Conservation (phyloP, 2,113 vertebrate genomes). For the Malurus alboscapulatus region DNA sequence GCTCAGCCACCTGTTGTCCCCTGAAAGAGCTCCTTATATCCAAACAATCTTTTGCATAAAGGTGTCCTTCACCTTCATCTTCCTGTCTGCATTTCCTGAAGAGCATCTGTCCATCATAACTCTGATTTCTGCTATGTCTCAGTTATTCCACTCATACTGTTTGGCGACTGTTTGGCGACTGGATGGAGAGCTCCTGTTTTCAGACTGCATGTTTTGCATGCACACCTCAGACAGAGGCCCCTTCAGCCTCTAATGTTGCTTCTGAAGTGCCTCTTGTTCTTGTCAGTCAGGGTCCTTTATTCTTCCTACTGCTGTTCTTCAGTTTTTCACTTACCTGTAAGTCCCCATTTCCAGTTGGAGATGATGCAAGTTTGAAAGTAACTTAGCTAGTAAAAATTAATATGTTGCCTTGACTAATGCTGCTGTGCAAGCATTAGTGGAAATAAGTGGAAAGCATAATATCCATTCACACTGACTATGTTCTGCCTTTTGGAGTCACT, state of each 20-base stretch:
- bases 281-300: neutral
- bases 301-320: neutral
- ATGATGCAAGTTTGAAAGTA: neutral
- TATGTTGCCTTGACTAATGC: neutral
- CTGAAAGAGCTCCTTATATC: neutral
- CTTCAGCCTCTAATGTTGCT: neutral
- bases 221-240: neutral
- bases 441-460: neutral
- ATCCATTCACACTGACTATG: rapidly evolving
- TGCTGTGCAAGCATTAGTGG: neutral
- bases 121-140: neutral
- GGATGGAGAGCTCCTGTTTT: neutral
- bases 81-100: neutral
- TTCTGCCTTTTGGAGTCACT: neutral
- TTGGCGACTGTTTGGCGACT: neutral
- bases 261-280: neutral
- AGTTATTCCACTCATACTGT: neutral
- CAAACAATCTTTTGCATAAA: neutral
- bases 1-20: neutral
- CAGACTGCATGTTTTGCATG: neutral
- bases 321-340: neutral
- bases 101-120: neutral
- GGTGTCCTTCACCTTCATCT: neutral
- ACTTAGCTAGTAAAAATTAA: neutral
- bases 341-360: neutral